Conservation (phyloP, 2,113 vertebrate genomes). For the Poecile atricapillus region DNA sequence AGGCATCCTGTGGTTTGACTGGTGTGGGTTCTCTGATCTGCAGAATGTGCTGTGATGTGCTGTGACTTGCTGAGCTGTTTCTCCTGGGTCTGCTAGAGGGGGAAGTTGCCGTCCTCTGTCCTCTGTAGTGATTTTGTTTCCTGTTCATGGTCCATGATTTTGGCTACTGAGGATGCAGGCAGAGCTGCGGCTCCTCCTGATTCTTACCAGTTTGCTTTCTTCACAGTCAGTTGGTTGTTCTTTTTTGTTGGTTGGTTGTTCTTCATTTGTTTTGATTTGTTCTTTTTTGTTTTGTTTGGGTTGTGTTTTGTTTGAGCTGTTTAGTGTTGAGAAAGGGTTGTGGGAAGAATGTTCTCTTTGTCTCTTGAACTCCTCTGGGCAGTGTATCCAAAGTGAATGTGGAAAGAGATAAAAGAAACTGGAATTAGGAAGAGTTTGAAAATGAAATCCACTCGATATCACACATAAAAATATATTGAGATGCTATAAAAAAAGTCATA, state of each 20-base stretch:
- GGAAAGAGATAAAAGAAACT: background rate
- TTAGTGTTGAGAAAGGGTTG: background rate
- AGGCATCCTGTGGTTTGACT: background rate
- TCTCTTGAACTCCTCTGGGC: background rate
- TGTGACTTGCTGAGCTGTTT: background rate
- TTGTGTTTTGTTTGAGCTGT: background rate
- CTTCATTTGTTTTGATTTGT: too few species aligned
- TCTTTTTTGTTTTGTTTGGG: too few species aligned
- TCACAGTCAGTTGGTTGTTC: background rate
- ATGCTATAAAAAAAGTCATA: background rate
- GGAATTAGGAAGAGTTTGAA: background rate
- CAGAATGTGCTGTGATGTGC: background rate
- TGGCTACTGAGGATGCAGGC: background rate
- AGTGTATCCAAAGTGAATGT: background rate
- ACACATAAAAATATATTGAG: background rate
- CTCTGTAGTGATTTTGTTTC: background rate
- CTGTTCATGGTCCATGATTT: background rate
- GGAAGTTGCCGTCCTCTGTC: background rate
- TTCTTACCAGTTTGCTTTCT: background rate
- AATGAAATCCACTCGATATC: background rate
- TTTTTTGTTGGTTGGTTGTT: background rate
- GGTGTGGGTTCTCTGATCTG: background rate
- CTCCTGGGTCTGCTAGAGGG: background rate
- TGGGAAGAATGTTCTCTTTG: background rate
- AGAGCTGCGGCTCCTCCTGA: background rate